phyloP scores from a whole-genome alignment of 2,113 vertebrate species.

The Hymenochirus boettgeri region DNA sequence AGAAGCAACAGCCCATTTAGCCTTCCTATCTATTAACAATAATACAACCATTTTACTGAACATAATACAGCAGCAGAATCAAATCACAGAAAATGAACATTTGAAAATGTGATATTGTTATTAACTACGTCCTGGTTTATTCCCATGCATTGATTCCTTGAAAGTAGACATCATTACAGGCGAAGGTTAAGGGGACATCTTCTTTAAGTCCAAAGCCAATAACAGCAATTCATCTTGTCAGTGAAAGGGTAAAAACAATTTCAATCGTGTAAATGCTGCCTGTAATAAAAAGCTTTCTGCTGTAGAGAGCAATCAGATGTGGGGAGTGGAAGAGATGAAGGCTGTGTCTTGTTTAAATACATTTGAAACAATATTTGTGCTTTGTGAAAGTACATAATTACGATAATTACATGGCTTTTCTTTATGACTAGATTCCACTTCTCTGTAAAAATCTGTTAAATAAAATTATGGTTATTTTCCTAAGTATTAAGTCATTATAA shows the following conservation, averaged over 20 bases:
- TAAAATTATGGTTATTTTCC: conserved; percentile 28
- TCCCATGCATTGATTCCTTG: too few relatives aligned
- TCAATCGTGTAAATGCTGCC: neutral
- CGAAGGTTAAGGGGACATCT: neutral
- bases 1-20: neutral
- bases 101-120: too few relatives aligned
- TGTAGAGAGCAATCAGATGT: neutral
- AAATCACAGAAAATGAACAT: too few relatives aligned
- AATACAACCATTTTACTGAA: neutral
- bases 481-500: conserved; percentile 28
- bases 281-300: neutral
- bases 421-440: neutral
- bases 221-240: too few relatives aligned
- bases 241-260: neutral
- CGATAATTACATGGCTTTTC: neutral
- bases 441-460: conserved; percentile 26
- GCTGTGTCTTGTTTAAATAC: neutral
- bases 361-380: neutral
- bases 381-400: neutral
- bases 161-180: too few relatives aligned
- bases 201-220: too few relatives aligned
- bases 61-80: neutral
- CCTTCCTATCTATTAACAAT: neutral
- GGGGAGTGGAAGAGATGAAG: neutral
- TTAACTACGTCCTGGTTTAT: too few relatives aligned